Evolutionary conservation across 2,888 invertebrate genomes (phyloP).

Genomic region (Polyommatus icarus): DNA sequence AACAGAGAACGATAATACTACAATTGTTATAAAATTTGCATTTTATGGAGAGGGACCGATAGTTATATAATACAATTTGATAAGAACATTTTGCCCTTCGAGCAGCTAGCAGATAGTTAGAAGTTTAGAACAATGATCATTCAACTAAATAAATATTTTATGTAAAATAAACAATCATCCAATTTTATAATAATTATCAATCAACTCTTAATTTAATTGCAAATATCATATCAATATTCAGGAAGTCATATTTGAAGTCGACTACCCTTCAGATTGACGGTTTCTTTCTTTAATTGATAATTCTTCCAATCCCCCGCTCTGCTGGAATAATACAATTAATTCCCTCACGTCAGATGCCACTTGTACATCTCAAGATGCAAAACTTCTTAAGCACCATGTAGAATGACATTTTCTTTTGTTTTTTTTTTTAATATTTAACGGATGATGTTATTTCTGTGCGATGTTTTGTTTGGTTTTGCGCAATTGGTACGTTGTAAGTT

Average conservation of each 20-base stretch:
- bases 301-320: constrained; percentile 75
- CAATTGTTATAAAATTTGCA: neutral
- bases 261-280: constrained; percentile 40
- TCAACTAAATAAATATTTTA: too few relatives aligned
- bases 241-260: neutral
- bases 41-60: neutral
- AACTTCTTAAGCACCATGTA: constrained; percentile 55
- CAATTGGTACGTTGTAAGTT: too few relatives aligned
- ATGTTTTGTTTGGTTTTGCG: too few relatives aligned
- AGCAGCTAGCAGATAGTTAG: too few relatives aligned
- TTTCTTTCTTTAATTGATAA: constrained; percentile 78
- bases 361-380: constrained; percentile 65
- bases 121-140: too few relatives aligned
- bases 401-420: constrained; percentile 36
- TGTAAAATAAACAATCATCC: too few relatives aligned
- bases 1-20: neutral
- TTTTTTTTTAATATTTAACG: too few relatives aligned
- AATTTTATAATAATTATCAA: neutral
- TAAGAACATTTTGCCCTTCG: too few relatives aligned
- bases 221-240: neutral
- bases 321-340: constrained; percentile 79
- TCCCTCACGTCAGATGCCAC: constrained; percentile 69
- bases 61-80: too few relatives aligned
- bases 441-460: too few relatives aligned
- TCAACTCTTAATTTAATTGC: neutral